Conservation (phyloP, 2,113 vertebrate genomes). For the Parotia lawesii region DNA sequence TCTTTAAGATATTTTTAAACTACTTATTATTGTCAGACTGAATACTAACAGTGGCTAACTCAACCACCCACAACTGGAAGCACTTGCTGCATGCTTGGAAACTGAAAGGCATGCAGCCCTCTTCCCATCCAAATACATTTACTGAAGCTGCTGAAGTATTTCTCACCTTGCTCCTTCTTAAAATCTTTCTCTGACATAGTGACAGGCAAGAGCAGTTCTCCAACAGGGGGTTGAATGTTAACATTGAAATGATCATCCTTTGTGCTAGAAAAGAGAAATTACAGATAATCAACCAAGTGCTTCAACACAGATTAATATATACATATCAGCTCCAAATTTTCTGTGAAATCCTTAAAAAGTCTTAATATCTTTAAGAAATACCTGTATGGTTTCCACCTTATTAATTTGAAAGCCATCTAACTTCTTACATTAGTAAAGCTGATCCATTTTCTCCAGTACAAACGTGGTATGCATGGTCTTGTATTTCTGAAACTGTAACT, state of each 20-base stretch:
- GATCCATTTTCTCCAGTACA: neutral
- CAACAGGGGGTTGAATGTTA: constrained; percentile 87
- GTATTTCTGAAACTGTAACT: neutral
- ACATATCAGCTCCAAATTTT: neutral
- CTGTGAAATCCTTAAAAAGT: neutral
- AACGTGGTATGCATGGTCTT: neutral
- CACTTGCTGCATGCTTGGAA: neutral
- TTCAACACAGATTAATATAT: neutral
- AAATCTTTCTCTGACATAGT: constrained; percentile 90
- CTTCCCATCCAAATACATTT: neutral
- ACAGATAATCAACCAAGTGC: constrained; percentile 6
- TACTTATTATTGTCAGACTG: neutral
- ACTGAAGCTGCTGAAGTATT: neutral
- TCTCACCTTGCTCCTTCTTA: constrained; percentile 88
- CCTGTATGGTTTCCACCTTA: neutral
- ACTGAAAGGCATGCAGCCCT: neutral
- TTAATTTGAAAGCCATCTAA: neutral
- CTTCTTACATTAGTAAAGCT: neutral
- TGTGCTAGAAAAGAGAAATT: constrained; percentile 77
- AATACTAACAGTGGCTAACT: neutral
- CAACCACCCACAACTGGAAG: neutral
- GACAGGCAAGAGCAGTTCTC: constrained; percentile 88
- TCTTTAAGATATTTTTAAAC: constrained; percentile 6
- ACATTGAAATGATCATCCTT: constrained; percentile 88
- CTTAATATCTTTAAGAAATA: neutral